Evolutionary conservation across 2,797 vertebrate genomes (phyloP).

Genomic region (Chloroceryle amazona): DNA sequence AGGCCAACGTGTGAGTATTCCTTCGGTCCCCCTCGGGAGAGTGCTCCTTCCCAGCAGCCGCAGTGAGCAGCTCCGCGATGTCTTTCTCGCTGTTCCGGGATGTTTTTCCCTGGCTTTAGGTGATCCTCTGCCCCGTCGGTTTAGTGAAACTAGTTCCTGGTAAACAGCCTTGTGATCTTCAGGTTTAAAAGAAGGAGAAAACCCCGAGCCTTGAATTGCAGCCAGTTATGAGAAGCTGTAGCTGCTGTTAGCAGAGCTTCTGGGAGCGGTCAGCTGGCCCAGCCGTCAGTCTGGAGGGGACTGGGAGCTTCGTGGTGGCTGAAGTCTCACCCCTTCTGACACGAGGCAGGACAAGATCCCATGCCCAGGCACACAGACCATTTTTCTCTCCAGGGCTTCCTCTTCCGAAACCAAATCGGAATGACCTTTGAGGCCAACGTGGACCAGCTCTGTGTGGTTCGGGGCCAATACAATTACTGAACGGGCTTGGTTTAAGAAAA

Average conservation of each 20-base stretch:
- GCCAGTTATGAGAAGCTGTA: fast-evolving
- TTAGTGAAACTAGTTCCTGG: not conserved
- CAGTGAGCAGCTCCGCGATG: fast-evolving
- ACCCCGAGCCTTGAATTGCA: too few species aligned
- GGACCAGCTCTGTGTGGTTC: not conserved
- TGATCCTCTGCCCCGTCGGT: not conserved
- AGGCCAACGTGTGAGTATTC: slow-evolving; percentile 83
- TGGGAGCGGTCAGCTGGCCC: not conserved
- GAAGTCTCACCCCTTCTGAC: not conserved
- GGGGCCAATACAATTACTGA: not conserved
- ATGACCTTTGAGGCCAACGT: not conserved
- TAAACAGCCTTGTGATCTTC: not conserved
- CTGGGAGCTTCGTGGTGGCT: not conserved
- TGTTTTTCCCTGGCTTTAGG: not conserved
- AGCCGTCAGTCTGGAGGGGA: not conserved
- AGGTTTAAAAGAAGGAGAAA: not conserved
- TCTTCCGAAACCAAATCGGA: not conserved
- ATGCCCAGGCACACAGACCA: not conserved
- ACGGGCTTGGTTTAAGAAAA: not conserved
- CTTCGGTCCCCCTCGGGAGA: fast-evolving
- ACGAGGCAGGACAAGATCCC: not conserved
- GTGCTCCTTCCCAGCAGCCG: not conserved
- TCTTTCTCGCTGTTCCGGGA: too few species aligned
- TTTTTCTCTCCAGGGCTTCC: not conserved
- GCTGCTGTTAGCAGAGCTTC: not conserved